A percentile compares a stretch with the other conserved stretches of the same genome.
Conservation (phyloP, 1,140 invertebrate genomes). For the Nephotettix cincticeps region DNA sequence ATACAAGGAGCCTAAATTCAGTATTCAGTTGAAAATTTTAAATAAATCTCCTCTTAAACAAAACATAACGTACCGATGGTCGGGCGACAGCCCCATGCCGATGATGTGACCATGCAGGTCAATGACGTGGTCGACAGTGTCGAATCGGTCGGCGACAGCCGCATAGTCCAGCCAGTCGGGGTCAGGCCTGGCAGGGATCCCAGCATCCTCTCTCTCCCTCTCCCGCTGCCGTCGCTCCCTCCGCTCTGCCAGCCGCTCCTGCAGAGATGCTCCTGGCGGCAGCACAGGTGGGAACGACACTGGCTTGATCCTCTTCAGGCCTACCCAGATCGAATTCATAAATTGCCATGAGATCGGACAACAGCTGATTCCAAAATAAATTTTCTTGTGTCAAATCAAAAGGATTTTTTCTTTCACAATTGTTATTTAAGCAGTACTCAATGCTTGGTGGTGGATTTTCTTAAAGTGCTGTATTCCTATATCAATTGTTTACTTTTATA, state of each 20-base stretch:
- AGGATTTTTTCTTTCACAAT: too few species aligned
- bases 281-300: constrained; percentile 69
- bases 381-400: too few species aligned
- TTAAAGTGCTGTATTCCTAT: too few species aligned
- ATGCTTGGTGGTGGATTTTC: too few species aligned
- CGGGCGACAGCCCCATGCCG: constrained; percentile 84
- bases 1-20: too few species aligned
- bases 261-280: constrained; percentile 65
- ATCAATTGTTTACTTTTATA: too few species aligned
- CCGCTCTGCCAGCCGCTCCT: constrained; percentile 55
- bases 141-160: constrained; percentile 68
- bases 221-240: constrained; percentile 25
- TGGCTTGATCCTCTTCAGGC: constrained; percentile 76
- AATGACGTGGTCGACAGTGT: constrained; percentile 79
- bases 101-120: constrained; percentile 89
- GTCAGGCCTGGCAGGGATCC: constrained; percentile 45
- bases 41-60: too few species aligned
- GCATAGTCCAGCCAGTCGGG: constrained; percentile 70
- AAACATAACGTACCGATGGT: constrained; percentile 66
- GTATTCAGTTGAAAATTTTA: too few species aligned
- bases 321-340: too few species aligned
- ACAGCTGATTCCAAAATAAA: too few species aligned
- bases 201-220: constrained; percentile 23
- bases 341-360: too few species aligned
- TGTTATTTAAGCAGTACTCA: too few species aligned